Conservation (phyloP, 2,888 invertebrate genomes). For the Osedax fenrisi region DNA sequence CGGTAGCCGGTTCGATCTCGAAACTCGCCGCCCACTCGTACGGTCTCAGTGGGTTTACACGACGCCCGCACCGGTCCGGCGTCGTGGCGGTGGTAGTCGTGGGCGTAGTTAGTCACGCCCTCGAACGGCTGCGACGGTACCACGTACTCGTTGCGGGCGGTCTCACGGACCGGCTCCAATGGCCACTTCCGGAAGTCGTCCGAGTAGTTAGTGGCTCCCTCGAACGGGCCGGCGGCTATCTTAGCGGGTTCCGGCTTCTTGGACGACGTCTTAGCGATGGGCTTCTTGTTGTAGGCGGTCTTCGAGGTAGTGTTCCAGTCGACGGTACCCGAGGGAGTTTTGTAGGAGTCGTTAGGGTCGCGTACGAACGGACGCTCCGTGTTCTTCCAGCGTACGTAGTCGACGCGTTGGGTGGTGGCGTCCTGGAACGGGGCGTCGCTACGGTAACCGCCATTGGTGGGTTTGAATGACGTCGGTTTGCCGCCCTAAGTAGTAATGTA, state of each 20-base stretch:
- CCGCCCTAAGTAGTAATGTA: constrained; percentile 27
- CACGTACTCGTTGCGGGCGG: constrained; percentile 14
- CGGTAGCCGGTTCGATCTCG: constrained; percentile 46
- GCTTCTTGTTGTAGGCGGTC: constrained; percentile 36
- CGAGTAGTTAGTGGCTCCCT: constrained; percentile 45
- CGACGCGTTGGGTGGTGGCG: constrained; percentile 44
- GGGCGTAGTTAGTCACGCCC: constrained; percentile 44
- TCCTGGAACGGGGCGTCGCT: constrained; percentile 46
- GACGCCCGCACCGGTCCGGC: constrained; percentile 40
- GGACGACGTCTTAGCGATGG: constrained; percentile 39
- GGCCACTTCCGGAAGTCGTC: constrained; percentile 42
- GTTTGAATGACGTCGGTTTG: constrained; percentile 42
- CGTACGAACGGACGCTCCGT: constrained; percentile 40
- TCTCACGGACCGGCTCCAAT: background rate
- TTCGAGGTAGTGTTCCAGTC: constrained; percentile 42
- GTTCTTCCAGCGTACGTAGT: constrained; percentile 39
- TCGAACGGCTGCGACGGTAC: constrained; percentile 41
- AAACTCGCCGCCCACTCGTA: constrained; percentile 44
- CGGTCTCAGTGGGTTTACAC: constrained; percentile 43
- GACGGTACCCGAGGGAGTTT: constrained; percentile 43
- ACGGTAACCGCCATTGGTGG: constrained; percentile 41
- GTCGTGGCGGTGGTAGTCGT: constrained; percentile 42
- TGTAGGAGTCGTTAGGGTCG: constrained; percentile 40
- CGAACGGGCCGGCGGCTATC: constrained; percentile 37
- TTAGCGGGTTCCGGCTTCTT: constrained; percentile 36